Evolutionary conservation across 2,797 vertebrate genomes (phyloP), one percentile per base, ranked within the genome.

Genomic region (Acipenser oxyrinchus): DNA sequence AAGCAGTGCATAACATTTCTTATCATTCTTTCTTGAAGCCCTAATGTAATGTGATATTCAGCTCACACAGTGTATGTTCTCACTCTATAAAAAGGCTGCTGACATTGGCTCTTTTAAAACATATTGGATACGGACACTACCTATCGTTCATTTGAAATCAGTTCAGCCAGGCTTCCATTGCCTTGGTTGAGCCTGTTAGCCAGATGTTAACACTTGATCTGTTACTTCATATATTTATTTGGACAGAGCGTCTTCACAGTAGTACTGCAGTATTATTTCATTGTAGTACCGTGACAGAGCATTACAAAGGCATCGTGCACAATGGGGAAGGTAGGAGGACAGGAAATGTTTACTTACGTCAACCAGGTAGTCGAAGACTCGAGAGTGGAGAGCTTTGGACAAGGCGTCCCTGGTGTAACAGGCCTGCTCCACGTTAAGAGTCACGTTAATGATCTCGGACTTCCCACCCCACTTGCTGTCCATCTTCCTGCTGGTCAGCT

Each of bases 391-490:
- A 8, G 96, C 95, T 81, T 99, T 99, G 78, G 96, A 87, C 13
- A 99, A 89, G 0, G 97, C 97, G 0, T 99, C 97, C 6, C 96
- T 89, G 0, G 95, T 99, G 81, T 99, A 95, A 74, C 91, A 95
- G 10, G 97, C 95, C 77, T 99, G 97, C 74, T 99, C 97, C 81
- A 98, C 96, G 0, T 99, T 99, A 62, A 99, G 88, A 0, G 97
- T 99, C 76, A 99, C 97, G 0, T 98, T 83, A n/a, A 99, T 99
- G 49, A 94, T 95, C 81, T 99, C 97, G 0, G 93, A 82, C 15
- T 95, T 91, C 61, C 86, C 97, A 3, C 97, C 97, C 97, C 97
- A 99, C 78, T 93, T 96, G 86, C 97, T 95, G 72, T 99, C 96
- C 95, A 99, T 99, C 86, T 98, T 96, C 51, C 96, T 84, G 82